These are phyloP conservation scores for Lagria hirta DNA, from an alignment of 2,888 invertebrate species.

Conservation along the genomic window DNA sequence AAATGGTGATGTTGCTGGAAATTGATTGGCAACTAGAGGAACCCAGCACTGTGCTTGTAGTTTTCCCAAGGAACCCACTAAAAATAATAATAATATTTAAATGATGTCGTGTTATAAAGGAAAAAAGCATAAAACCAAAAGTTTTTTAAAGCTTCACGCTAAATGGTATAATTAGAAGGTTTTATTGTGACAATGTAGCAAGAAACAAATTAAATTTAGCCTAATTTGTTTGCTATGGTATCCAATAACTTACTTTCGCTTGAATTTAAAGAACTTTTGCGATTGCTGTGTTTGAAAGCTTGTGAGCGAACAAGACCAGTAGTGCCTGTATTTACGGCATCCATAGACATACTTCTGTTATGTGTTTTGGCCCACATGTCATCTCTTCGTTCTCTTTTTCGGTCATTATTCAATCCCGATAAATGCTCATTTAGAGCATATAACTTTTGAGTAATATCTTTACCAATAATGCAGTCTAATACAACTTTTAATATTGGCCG, in stretches of 20 bases:
- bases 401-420: constrained; percentile 56
- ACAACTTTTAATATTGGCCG: constrained; percentile 74
- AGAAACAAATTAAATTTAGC: neutral
- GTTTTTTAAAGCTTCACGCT: too few species aligned
- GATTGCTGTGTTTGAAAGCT: constrained; percentile 60
- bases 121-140: too few species aligned
- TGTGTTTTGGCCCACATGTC: constrained; percentile 56
- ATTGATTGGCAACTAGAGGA: constrained; percentile 72
- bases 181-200: too few species aligned
- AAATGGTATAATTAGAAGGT: too few species aligned
- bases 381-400: constrained; percentile 48
- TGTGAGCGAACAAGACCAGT: constrained; percentile 71
- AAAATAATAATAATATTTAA: constrained; percentile 25
- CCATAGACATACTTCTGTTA: constrained; percentile 72
- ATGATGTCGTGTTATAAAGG: too few species aligned
- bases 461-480: constrained; percentile 76
- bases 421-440: constrained; percentile 80
- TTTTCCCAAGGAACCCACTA: constrained; percentile 54
- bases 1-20: constrained; percentile 70
- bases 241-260: constrained; percentile 10
- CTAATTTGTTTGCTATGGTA: neutral
- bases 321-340: constrained; percentile 77
- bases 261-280: constrained; percentile 48
- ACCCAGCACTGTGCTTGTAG: constrained; percentile 64
- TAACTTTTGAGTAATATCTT: constrained; percentile 82